Evolutionary conservation across 2,888 invertebrate species (phyloP), one percentile per base, ranked within the genome.

Genomic region (Andrena fulva): DNA sequence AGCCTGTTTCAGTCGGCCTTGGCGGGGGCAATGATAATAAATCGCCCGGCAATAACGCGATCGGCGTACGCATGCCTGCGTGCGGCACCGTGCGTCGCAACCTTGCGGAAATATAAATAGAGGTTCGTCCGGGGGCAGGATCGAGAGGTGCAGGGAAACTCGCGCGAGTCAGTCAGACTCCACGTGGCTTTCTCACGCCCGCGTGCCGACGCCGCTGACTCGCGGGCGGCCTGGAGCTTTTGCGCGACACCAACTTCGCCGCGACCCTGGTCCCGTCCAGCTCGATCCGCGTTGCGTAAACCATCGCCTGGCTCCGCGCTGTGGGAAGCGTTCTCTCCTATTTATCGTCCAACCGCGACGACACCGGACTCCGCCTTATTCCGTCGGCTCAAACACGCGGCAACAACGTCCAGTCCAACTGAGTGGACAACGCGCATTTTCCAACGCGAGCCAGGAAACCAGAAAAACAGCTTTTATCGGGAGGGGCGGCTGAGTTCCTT

Each of bases 31-130:
- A 85, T 81, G 86, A 85, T 87, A 89, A 91, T 86, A 89, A 89
- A 91, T 89, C 80, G 88, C 89, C 90, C 88, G 87, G 87, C 88
- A 89, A 88, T n/a, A 52, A 20, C 80, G 78, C 80, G 81, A 85
- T 85, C 78, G 54, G 72, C 77, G 73, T 80, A 71, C 67, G 73
- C 81, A 68, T 68, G 74, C 73, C 48, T 35, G 68, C 7, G 60
- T 80, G 75, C 77, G 75, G 72, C 29, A 10, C 68, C 67, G 71
- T 52, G 64, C 77, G 69, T 68, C 31, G 73, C 69, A 87, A 31
- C 83, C 87, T 85, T 82, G 87, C 87, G 82, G 85, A 84, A 87
- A 82, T 85, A 87, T 71, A 83, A 85, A 84, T 80, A 77, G 84
- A 42, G 50, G 67, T 50, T 66, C 50, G 69, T 8, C 7, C 52